These are phyloP conservation scores for Nematolebias whitei DNA, from an alignment of 2,113 vertebrate genomes.

Conservation along the genomic window DNA sequence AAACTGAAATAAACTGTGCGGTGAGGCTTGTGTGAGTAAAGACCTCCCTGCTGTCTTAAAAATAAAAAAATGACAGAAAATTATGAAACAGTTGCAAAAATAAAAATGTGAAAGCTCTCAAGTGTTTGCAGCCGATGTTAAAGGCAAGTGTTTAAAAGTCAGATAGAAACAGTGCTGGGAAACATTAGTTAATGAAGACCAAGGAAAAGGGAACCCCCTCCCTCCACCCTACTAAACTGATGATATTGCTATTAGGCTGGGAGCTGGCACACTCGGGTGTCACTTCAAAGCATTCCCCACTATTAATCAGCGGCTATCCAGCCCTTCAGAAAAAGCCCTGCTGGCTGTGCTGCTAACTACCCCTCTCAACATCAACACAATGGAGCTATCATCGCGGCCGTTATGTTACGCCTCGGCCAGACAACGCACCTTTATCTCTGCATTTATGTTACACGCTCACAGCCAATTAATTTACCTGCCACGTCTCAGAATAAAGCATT, in stretches of 20 bases:
- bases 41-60: constrained; percentile 4
- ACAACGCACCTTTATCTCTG: constrained; percentile 68
- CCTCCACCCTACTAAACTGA: constrained; percentile 51
- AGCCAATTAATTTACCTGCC: constrained; percentile 75
- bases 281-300: constrained; percentile 79
- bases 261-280: constrained; percentile 73
- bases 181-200: constrained; percentile 64
- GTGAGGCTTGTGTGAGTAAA: constrained; percentile 15
- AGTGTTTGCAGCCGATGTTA: constrained; percentile 31
- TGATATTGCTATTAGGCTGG: constrained; percentile 68
- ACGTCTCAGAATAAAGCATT: constrained; percentile 49
- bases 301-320: constrained; percentile 75
- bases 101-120: constrained; percentile 25
- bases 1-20: too few relatives aligned
- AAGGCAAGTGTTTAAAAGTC: constrained; percentile 32
- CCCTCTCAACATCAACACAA: constrained; percentile 72
- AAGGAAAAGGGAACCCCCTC: constrained; percentile 49
- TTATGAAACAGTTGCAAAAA: constrained; percentile 48
- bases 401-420: constrained; percentile 62
- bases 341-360: constrained; percentile 63
- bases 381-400: constrained; percentile 70
- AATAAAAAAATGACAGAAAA: constrained; percentile 42
- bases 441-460: constrained; percentile 63
- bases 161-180: constrained; percentile 29
- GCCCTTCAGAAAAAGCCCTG: constrained; percentile 60